These are phyloP conservation scores for Netelia virgata DNA, from an alignment of 2,888 invertebrate genomes.

Conservation along the genomic window DNA sequence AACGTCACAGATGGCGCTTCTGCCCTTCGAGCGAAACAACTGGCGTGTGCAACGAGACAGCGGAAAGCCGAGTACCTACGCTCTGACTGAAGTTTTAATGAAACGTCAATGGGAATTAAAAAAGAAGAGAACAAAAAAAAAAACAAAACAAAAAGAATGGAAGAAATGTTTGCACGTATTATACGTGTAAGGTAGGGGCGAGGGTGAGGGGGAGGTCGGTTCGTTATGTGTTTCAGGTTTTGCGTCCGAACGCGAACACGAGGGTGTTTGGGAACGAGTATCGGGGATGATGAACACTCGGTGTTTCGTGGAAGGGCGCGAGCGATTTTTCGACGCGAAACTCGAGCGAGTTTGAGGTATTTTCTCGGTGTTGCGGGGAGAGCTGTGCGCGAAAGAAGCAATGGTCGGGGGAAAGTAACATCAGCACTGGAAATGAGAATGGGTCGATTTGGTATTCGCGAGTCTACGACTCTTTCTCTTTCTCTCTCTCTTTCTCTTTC, in stretches of 20 bases:
- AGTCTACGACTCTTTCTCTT: neutral
- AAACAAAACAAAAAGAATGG: conserved; percentile 66
- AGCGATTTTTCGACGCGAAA: conserved; percentile 32
- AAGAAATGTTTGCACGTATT: conserved; percentile 51
- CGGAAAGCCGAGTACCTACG: conserved; percentile 23
- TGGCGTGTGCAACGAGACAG: conserved; percentile 2
- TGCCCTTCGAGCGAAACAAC: conserved; percentile 19
- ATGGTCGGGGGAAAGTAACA: conserved; percentile 3
- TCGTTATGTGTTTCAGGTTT: too few relatives aligned
- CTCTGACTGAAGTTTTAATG: conserved; percentile 78
- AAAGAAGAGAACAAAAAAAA: neutral
- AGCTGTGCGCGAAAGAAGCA: neutral
- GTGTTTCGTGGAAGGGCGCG: neutral
- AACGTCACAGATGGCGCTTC: conserved; percentile 37
- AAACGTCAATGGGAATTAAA: conserved; percentile 76
- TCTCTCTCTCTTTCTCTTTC: too few relatives aligned
- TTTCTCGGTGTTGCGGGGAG: neutral
- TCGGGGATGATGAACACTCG: conserved; percentile 70
- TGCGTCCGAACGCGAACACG: too few relatives aligned
- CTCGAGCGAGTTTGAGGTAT: neutral
- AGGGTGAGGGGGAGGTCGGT: too few relatives aligned
- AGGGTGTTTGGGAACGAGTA: too few relatives aligned
- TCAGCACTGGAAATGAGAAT: conserved; percentile 21
- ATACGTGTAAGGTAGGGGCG: conserved; percentile 19
- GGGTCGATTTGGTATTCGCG: conserved; percentile 19